Evolutionary conservation across 2,113 vertebrate genomes (phyloP).

Genomic region (Hemicordylus capensis): DNA sequence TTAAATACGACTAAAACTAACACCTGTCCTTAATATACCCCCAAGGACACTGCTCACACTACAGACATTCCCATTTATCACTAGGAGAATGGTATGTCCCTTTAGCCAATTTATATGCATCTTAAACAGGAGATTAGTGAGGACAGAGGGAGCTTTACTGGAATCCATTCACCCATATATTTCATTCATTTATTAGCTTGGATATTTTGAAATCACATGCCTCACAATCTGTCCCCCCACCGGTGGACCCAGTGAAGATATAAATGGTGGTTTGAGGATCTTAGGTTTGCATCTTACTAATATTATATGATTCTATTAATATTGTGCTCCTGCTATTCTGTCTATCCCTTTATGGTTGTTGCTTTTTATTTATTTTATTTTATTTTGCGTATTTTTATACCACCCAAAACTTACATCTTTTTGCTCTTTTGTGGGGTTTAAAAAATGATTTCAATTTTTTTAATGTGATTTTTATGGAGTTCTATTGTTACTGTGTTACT

Average conservation of each 20-base stretch:
- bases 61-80: background rate
- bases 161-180: background rate
- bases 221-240: background rate
- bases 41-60: background rate
- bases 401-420: too few relatives aligned
- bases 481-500: too few relatives aligned
- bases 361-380: too few relatives aligned
- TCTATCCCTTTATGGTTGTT: too few relatives aligned
- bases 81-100: background rate
- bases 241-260: background rate
- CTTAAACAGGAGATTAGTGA: background rate
- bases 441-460: too few relatives aligned
- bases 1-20: constrained; percentile 31
- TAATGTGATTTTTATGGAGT: too few relatives aligned
- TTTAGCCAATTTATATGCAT: constrained; percentile 7
- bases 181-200: background rate
- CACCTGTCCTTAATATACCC: background rate
- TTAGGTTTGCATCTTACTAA: background rate
- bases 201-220: background rate
- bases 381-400: too few relatives aligned
- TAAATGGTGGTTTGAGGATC: background rate
- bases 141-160: background rate
- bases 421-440: too few relatives aligned
- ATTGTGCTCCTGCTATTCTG: too few relatives aligned
- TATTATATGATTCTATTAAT: too few relatives aligned